Evolutionary conservation across 2,888 invertebrate species (phyloP).

Genomic region (Rotaria socialis): DNA sequence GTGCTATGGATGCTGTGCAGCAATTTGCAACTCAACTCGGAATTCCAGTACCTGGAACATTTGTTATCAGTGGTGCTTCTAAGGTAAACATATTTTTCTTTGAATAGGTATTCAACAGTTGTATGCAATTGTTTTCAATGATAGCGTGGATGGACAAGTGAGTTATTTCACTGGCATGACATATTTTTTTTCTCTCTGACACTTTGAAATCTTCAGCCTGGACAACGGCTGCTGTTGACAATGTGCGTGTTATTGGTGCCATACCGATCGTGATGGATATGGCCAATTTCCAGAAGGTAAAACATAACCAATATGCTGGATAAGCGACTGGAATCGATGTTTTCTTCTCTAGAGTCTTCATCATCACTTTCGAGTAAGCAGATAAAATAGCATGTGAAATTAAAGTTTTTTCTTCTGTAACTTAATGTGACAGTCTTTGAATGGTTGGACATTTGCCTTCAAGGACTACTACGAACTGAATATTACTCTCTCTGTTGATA

Average conservation of each 20-base stretch:
- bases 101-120: no score
- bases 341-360: conserved; percentile 49
- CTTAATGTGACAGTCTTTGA: conserved; percentile 51
- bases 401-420: background rate
- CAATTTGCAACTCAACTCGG: conserved; percentile 44
- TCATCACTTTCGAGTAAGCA: conserved; percentile 50
- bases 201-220: conserved; percentile 49
- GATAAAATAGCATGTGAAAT: background rate
- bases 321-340: background rate
- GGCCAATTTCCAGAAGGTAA: conserved; percentile 50
- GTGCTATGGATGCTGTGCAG: conserved; percentile 45
- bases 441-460: conserved; percentile 55
- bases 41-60: conserved; percentile 48
- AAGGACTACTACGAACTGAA: conserved; percentile 52
- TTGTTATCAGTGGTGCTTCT: conserved; percentile 52
- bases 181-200: background rate
- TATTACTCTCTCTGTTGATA: conserved; percentile 51
- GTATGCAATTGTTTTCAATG: background rate
- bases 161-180: background rate
- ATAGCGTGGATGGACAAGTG: conserved; percentile 45
- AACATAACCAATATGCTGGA: background rate
- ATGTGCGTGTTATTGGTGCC: conserved; percentile 51
- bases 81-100: conserved; percentile 50
- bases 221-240: conserved; percentile 52
- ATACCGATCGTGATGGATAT: conserved; percentile 54